Base-by-base conservation (phyloP, 1,140 invertebrate species). In the Bradynema listronoti region DNA sequence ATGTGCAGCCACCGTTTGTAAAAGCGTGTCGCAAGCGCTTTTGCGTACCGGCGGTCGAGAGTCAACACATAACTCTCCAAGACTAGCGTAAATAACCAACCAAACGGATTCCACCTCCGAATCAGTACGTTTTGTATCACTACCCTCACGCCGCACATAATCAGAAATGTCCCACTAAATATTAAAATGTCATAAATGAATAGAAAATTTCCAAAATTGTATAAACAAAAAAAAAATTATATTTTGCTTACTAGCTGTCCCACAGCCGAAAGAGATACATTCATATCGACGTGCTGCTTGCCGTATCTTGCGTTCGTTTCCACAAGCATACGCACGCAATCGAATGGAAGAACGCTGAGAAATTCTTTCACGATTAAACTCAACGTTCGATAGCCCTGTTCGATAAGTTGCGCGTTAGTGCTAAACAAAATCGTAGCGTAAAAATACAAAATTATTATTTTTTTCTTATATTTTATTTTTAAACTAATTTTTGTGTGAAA, bases 251-350 rank as follows among this genome's bases (percentile, higher is more conserved):
- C 91, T 87, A 96, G 88, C 24, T 95, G 81, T 52, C 92, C 92
- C 63, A 98, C 88, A 45, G 93, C 91, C 19, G 92, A 95, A n/a
- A 98, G 82, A 27, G 91, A 94, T 69, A 98, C 93, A 81, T 99
- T 99, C 16, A 97, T 81, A 80, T 98, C 92, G 79, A 92, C 88
- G 27, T 88, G 91, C 81, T 99, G 94, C 7, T 87, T 86, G 0
- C 91, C 92, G 82, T 97, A 98, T 75, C 90, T 90, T 0, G 91
- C 88, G 22, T 91, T 90, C 3, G 92, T 91, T 71, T 92, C 89
- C 7, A 97, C 87, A 74, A 90, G 90, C 1, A 90, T 81, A 34
- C 91, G 87, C 63, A 97, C 83, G 79, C 91, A 87, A 72, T 86
- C 79, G 84, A 77, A 66, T 1, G 73, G 73, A 16, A 76, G 53